A percentile compares a stretch with the other conserved stretches of the same genome.
Evolutionary conservation across 2,113 vertebrate genomes (phyloP).

Genomic region (Isichthys henryi): DNA sequence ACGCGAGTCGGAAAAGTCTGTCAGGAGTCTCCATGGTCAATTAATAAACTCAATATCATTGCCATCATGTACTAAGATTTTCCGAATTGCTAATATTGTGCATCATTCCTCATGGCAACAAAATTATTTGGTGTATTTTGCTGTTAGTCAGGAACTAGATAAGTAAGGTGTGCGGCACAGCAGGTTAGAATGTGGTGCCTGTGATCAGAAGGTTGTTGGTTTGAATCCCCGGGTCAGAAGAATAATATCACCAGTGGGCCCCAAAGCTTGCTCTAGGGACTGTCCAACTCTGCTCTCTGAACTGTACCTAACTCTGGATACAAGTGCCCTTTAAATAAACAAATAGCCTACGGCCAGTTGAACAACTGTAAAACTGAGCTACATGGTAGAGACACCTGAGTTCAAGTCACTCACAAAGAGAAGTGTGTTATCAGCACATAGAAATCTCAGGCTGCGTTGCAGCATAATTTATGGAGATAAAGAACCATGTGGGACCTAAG

Average conservation of each 20-base stretch:
- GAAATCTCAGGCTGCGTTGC: not conserved
- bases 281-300: not conserved
- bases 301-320: not conserved
- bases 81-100: not conserved
- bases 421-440: not conserved
- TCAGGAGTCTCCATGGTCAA: not conserved
- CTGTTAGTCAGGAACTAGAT: not conserved
- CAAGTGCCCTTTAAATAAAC: not conserved
- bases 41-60: not conserved
- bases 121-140: not conserved
- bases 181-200: not conserved
- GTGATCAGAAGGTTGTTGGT: not conserved
- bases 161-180: not conserved
- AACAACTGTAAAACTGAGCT: not conserved
- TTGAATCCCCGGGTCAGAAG: not conserved
- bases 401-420: not conserved
- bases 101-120: not conserved
- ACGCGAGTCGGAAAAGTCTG: not conserved
- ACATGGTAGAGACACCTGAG: not conserved
- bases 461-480: conserved; percentile 9
- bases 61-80: not conserved
- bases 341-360: not conserved
- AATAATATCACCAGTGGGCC: not conserved
- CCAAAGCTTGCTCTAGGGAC: not conserved
- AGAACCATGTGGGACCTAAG: not conserved